Evolutionary conservation across 1,140 invertebrate species (phyloP).

Genomic region (Stenopsyche tienmushanensis): DNA sequence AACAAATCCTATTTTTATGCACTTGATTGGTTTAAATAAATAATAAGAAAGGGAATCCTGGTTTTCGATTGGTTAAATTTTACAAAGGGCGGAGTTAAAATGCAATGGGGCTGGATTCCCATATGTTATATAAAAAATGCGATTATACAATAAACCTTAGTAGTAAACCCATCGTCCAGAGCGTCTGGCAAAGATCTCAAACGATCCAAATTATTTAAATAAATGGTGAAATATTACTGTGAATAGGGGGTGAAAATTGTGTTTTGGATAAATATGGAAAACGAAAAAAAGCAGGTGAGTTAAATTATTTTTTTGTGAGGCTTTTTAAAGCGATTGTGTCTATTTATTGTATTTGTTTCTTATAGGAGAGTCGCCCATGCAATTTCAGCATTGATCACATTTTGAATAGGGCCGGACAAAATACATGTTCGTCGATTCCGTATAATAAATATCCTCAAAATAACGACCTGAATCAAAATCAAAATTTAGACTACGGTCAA

Average conservation of each 20-base stretch:
- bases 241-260: neutral
- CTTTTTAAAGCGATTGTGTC: neutral
- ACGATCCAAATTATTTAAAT: neutral
- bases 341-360: neutral
- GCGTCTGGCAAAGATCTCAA: neutral
- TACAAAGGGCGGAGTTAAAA: slow-evolving; percentile 1
- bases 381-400: slow-evolving; percentile 52
- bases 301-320: neutral
- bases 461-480: slow-evolving; percentile 10
- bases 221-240: neutral
- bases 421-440: slow-evolving; percentile 22
- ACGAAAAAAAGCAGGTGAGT: slow-evolving; percentile 9
- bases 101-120: neutral
- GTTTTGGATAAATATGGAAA: neutral
- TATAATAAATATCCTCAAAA: slow-evolving; percentile 28
- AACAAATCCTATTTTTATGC: too few relatives aligned
- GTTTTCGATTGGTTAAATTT: slow-evolving; percentile 3
- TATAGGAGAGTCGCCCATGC: slow-evolving; percentile 23
- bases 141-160: neutral
- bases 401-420: slow-evolving; percentile 46
- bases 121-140: neutral
- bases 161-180: neutral
- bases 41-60: neutral
- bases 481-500: slow-evolving; percentile 41
- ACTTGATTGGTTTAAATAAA: neutral